Evolutionary conservation across 2,113 vertebrate genomes (phyloP).

Genomic region (Leptosomus discolor): DNA sequence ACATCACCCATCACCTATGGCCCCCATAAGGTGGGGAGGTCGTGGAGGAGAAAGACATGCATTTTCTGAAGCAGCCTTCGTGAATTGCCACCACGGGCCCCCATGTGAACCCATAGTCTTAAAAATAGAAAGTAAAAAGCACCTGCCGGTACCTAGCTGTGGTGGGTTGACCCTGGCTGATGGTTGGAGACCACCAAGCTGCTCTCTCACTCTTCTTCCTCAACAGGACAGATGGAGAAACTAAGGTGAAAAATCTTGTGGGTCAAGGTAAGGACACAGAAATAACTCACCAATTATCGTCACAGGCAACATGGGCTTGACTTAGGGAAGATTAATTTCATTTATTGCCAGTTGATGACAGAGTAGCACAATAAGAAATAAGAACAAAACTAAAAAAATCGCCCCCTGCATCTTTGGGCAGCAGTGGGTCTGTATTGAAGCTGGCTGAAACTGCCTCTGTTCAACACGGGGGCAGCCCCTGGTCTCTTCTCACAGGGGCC

Average conservation of each 20-base stretch:
- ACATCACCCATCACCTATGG: background rate
- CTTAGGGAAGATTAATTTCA: too few relatives aligned
- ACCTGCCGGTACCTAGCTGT: background rate
- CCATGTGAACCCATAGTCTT: background rate
- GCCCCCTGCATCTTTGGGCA: background rate
- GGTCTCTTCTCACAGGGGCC: background rate
- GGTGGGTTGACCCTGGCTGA: background rate
- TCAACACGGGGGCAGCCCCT: accelerated
- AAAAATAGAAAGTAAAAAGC: background rate
- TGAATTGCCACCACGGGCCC: background rate
- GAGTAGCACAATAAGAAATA: background rate
- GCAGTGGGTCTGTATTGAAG: background rate
- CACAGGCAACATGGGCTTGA: too few relatives aligned
- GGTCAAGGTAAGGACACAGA: too few relatives aligned
- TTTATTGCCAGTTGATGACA: background rate
- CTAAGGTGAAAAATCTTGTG: background rate
- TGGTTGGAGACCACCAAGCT: background rate
- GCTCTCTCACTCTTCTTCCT: background rate
- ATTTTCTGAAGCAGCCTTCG: background rate
- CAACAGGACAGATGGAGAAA: background rate
- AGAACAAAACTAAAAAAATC: background rate
- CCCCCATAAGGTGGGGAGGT: background rate
- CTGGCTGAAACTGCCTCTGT: background rate
- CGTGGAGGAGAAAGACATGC: background rate
- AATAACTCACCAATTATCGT: background rate